Percentiles rank a stretch among this genome's conserved stretches.
Evolutionary conservation across 2,113 vertebrate genomes (phyloP).

Genomic region (Cyphomyrus discorhynchus): DNA sequence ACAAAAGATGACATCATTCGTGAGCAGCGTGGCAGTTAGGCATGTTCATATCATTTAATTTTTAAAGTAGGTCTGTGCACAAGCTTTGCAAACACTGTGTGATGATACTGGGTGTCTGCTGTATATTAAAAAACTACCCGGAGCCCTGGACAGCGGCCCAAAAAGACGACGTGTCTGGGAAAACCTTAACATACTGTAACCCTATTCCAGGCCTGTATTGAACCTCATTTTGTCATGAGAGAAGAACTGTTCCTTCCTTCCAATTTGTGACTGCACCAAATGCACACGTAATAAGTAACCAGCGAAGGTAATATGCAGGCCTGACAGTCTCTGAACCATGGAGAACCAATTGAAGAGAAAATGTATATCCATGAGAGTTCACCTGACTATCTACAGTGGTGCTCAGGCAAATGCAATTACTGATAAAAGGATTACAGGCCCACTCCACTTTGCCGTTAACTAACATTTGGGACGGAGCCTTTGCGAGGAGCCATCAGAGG

Average conservation of each 20-base stretch:
- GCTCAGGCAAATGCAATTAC: slow-evolving; percentile 15
- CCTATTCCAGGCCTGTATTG: neutral
- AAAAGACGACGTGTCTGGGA: too few species aligned
- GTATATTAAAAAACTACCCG: too few species aligned
- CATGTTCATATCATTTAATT: too few species aligned
- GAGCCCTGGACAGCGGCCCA: too few species aligned
- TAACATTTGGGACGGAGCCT: neutral
- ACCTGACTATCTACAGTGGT: slow-evolving; percentile 10
- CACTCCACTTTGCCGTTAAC: slow-evolving; percentile 4
- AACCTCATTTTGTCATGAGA: neutral
- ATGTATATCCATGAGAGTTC: neutral
- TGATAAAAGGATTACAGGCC: slow-evolving; percentile 10
- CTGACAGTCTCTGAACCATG: neutral
- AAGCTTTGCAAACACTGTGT: too few species aligned
- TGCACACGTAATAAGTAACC: neutral
- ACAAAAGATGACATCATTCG: too few species aligned
- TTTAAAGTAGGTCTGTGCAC: too few species aligned
- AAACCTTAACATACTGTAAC: too few species aligned
- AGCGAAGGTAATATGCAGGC: neutral
- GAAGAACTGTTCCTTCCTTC: neutral
- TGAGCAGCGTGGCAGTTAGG: too few species aligned
- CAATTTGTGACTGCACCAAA: neutral
- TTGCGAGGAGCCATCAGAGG: neutral
- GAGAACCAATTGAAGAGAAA: slow-evolving; percentile 22
- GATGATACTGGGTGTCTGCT: too few species aligned